A percentile compares a stretch with the other conserved stretches of the same genome.
These are phyloP conservation scores for Ophioninae sp. DNA, from an alignment of 2,888 invertebrate species.

Conservation along the genomic window DNA sequence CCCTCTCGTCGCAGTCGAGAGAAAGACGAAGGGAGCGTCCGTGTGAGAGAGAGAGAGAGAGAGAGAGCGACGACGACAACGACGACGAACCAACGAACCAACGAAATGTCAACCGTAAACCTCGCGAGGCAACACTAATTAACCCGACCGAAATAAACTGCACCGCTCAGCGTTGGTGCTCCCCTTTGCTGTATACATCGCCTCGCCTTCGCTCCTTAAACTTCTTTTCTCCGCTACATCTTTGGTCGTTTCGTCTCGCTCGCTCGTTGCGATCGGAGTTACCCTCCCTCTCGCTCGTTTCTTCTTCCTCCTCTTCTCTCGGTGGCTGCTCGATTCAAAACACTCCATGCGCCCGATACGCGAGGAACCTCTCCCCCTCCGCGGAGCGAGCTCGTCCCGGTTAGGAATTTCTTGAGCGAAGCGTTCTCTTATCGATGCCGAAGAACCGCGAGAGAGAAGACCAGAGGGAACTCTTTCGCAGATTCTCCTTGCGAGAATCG, in stretches of 20 bases:
- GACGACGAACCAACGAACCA: conserved; percentile 72
- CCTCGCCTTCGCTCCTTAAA: conserved; percentile 52
- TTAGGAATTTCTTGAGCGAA: conserved; percentile 58
- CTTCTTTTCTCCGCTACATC: conserved; percentile 56
- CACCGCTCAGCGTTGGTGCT: conserved; percentile 70
- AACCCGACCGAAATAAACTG: conserved; percentile 81
- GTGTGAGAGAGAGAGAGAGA: conserved; percentile 24
- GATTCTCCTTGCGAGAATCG: conserved; percentile 37
- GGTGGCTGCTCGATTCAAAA: conserved; percentile 45
- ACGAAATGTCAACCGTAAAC: conserved; percentile 81
- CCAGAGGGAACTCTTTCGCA: conserved; percentile 20
- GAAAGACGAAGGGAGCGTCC: conserved; percentile 26
- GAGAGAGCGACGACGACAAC: conserved; percentile 67
- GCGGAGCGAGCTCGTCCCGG: conserved; percentile 42
- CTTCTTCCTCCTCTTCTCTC: conserved; percentile 24
- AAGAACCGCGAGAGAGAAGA: conserved; percentile 18
- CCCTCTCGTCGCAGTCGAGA: conserved; percentile 53
- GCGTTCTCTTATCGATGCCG: conserved; percentile 60
- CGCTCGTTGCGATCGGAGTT: conserved; percentile 13
- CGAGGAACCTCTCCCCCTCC: background rate
- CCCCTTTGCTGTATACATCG: conserved; percentile 53
- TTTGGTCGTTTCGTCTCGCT: conserved; percentile 47
- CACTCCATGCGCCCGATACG: conserved; percentile 35
- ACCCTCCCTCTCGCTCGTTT: conserved; percentile 57
- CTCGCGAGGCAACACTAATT: conserved; percentile 81